A percentile compares a stretch with the other conserved stretches of the same genome.
Conservation (phyloP, 2,888 invertebrate species). For the Hypomecis atomaria region DNA sequence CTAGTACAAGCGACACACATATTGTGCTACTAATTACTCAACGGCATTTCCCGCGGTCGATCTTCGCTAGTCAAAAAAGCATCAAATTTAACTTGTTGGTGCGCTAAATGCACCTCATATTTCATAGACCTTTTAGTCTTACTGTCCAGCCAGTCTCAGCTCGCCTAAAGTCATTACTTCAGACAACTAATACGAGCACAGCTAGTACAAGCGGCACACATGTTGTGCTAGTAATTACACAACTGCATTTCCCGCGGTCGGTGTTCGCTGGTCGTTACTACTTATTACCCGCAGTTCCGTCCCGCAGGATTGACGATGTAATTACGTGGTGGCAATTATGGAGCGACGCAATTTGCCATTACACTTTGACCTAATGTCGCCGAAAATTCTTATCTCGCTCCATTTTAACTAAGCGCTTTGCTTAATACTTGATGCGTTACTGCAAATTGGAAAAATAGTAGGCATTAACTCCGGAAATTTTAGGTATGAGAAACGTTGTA, state of each 20-base stretch:
- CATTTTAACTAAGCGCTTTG: background rate
- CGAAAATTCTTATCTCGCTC: constrained; percentile 18
- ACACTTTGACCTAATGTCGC: constrained; percentile 33
- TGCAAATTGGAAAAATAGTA: too few relatives aligned
- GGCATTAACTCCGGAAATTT: too few relatives aligned
- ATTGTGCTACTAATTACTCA: too few relatives aligned
- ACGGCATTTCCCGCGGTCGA: too few relatives aligned
- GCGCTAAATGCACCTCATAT: too few relatives aligned
- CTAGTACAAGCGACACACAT: too few relatives aligned
- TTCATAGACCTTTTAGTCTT: too few relatives aligned
- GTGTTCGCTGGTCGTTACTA: constrained; percentile 39
- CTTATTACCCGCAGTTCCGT: constrained; percentile 47
- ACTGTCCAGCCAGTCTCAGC: too few relatives aligned
- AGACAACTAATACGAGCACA: background rate
- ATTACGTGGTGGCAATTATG: constrained; percentile 59
- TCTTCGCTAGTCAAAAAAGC: too few relatives aligned
- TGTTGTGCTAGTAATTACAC: constrained; percentile 5
- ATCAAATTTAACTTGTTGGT: too few relatives aligned
- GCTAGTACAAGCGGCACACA: background rate
- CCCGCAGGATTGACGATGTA: constrained; percentile 46
- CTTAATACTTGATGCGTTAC: background rate
- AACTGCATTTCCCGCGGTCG: constrained; percentile 17
- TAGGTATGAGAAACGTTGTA: too few relatives aligned
- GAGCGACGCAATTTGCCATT: constrained; percentile 58
- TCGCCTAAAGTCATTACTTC: too few relatives aligned